Percentiles rank a stretch among this genome's conserved stretches.
Evolutionary conservation across 2,113 vertebrate genomes (phyloP).

Genomic region (Heteronetta atricapilla): DNA sequence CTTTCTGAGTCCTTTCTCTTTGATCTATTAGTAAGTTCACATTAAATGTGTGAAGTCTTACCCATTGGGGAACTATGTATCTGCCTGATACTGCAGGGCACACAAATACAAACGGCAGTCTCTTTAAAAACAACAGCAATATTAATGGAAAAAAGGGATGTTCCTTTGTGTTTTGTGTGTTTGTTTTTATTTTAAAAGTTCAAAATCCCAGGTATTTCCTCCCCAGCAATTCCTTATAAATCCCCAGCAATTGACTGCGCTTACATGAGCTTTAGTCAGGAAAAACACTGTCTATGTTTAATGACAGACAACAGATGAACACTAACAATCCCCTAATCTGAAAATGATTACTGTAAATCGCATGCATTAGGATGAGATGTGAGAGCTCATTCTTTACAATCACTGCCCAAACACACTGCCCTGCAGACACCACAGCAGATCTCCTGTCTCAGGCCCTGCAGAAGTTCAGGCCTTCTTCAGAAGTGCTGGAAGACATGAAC

Average conservation of each 20-base stretch:
- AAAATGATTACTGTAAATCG: neutral
- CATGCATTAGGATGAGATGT: neutral
- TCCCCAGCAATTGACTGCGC: neutral
- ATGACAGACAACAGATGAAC: neutral
- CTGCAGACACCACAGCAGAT: no score
- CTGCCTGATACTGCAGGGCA: fast-evolving
- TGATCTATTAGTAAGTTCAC: neutral
- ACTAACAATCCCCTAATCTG: neutral
- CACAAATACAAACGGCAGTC: neutral
- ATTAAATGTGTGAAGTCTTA: neutral
- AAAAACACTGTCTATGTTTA: neutral
- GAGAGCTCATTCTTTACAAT: neutral
- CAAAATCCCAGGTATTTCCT: neutral
- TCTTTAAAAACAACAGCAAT: neutral
- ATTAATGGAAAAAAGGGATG: fast-evolving
- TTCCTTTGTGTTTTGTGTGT: neutral
- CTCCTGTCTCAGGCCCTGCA: neutral
- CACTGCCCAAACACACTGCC: neutral
- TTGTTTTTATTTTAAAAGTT: neutral
- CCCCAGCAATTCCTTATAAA: neutral
- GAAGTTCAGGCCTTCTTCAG: neutral
- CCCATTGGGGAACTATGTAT: neutral
- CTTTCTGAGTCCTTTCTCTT: fast-evolving
- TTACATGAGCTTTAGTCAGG: neutral
- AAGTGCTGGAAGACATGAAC: fast-evolving